A percentile compares a stretch with the other conserved stretches of the same genome.
phyloP scores from a whole-genome alignment of 2,888 invertebrate species.

The Tetramorium bicarinatum region DNA sequence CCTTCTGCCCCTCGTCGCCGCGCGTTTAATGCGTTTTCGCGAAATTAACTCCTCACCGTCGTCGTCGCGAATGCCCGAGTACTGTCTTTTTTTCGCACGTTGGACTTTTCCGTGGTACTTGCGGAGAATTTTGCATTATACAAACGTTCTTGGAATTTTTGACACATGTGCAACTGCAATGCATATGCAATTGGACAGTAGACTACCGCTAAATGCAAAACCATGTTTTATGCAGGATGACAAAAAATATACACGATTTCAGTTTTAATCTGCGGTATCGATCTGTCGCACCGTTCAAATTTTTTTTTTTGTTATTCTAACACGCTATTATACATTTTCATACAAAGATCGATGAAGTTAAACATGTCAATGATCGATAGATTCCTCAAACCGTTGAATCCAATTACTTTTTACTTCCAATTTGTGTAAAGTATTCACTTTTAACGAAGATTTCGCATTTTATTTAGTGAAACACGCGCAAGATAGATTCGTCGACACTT shows the following conservation, averaged over 20 bases:
- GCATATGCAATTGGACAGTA: constrained; percentile 2
- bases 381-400: not conserved
- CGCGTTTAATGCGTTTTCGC: constrained; percentile 47
- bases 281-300: not conserved
- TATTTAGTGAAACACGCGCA: not conserved
- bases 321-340: not conserved
- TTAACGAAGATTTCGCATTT: constrained; percentile 10
- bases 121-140: constrained; percentile 18
- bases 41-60: constrained; percentile 47
- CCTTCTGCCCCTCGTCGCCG: constrained; percentile 20
- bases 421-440: not conserved
- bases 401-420: constrained; percentile 4
- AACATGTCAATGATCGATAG: not conserved
- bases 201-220: not conserved
- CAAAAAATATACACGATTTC: not conserved
- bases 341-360: not conserved
- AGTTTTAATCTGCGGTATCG: not conserved
- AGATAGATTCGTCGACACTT: constrained; percentile 17
- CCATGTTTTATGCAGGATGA: not conserved
- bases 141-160: constrained; percentile 35
- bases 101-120: not conserved
- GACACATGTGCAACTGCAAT: not conserved
- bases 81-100: constrained; percentile 12
- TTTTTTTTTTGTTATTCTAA: not conserved
- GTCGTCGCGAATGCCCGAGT: constrained; percentile 11